Evolutionary conservation across 2,888 invertebrate genomes (phyloP).

Genomic region (Cephus rjabovi): DNA sequence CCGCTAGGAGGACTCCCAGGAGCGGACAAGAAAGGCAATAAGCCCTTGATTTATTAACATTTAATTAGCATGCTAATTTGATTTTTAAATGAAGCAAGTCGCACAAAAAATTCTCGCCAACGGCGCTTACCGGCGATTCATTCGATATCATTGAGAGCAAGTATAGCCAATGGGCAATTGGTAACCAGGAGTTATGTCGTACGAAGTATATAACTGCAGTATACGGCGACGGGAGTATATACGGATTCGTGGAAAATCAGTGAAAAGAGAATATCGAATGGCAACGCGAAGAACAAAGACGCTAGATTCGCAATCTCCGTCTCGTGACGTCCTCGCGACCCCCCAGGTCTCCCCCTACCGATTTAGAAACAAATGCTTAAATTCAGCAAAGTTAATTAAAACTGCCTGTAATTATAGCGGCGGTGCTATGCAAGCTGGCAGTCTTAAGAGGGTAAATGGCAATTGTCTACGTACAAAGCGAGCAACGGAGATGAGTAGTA

Average conservation of each 20-base stretch:
- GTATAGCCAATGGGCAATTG: background rate
- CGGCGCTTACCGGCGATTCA: background rate
- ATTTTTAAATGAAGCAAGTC: slow-evolving; percentile 30
- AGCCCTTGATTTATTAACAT: slow-evolving; percentile 50
- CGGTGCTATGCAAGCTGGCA: slow-evolving; percentile 44
- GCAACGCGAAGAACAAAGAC: background rate
- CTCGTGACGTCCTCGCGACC: background rate
- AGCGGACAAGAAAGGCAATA: slow-evolving; percentile 37
- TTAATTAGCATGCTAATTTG: slow-evolving; percentile 53
- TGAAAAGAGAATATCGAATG: background rate
- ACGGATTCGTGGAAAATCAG: background rate
- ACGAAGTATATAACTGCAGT: background rate
- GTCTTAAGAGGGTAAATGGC: background rate
- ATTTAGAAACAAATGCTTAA: slow-evolving; percentile 48
- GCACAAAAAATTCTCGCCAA: background rate
- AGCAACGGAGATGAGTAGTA: background rate
- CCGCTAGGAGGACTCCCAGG: slow-evolving; percentile 25
- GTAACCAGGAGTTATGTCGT: background rate
- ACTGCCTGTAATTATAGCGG: slow-evolving; percentile 53
- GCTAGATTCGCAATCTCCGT: background rate
- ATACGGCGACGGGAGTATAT: background rate
- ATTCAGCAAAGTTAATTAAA: slow-evolving; percentile 58
- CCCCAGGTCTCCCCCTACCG: background rate
- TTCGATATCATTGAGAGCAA: background rate
- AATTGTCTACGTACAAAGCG: background rate